Evolutionary conservation across 2,797 vertebrate species (phyloP).

Genomic region (Nothura maculosa): DNA sequence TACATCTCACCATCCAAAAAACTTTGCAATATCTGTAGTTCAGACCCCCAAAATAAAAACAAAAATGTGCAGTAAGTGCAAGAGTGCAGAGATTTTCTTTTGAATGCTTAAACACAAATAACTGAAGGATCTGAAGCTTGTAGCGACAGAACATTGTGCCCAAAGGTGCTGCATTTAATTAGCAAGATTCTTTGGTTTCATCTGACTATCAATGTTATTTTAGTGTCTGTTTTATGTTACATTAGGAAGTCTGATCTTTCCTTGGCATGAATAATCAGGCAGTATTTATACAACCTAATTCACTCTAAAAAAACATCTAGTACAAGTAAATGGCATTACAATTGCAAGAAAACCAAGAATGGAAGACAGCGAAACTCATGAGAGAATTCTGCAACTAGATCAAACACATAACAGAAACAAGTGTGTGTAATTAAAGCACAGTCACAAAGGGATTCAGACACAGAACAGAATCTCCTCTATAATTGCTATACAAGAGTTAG

Average conservation of each 20-base stretch:
- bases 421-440: slow-evolving; percentile 19
- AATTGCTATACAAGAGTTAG: background rate
- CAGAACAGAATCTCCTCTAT: background rate
- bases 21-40: background rate
- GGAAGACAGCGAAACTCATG: slow-evolving; percentile 36
- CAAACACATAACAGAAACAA: slow-evolving; percentile 20
- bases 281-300: slow-evolving; percentile 39
- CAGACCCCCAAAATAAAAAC: background rate
- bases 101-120: slow-evolving; percentile 12
- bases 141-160: background rate
- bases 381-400: slow-evolving; percentile 40
- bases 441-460: slow-evolving; percentile 17
- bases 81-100: slow-evolving; percentile 2
- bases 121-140: slow-evolving; percentile 2
- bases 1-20: background rate
- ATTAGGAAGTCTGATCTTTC: background rate
- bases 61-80: background rate
- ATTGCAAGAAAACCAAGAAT: slow-evolving; percentile 26
- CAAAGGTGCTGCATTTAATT: background rate
- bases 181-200: slow-evolving; percentile 56
- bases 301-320: slow-evolving; percentile 14
- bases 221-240: slow-evolving; percentile 16
- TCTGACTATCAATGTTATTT: slow-evolving; percentile 18
- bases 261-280: slow-evolving; percentile 35
- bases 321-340: background rate